These are phyloP conservation scores for Crotalus horridus DNA, from an alignment of 2,113 vertebrate species.

Conservation along the genomic window DNA sequence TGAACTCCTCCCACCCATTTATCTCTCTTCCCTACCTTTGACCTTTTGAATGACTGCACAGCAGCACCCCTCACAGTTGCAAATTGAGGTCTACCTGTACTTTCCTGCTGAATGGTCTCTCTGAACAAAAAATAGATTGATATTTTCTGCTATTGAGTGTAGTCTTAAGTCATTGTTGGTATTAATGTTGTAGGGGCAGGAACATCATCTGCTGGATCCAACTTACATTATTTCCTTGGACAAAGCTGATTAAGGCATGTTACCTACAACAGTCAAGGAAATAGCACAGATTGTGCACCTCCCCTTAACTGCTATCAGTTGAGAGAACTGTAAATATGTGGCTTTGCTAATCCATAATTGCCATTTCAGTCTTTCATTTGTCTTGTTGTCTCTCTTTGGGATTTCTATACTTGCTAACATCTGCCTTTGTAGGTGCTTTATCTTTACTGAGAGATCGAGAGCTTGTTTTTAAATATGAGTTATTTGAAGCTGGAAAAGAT, in stretches of 20 bases:
- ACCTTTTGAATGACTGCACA: neutral
- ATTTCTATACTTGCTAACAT: neutral
- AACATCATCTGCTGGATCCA: neutral
- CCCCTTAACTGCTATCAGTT: neutral
- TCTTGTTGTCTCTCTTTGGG: neutral
- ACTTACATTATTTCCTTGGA: neutral
- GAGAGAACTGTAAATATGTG: neutral
- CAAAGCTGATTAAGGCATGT: neutral
- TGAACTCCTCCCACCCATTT: neutral
- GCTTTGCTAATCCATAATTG: neutral
- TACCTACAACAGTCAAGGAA: neutral
- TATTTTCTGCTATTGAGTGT: neutral
- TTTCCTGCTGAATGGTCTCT: neutral
- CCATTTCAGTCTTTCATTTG: neutral
- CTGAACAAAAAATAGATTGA: neutral
- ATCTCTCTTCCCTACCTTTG: neutral
- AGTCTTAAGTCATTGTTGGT: neutral
- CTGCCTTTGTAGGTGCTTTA: neutral
- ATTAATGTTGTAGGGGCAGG: neutral
- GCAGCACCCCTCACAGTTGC: neutral
- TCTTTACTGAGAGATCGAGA: neutral
- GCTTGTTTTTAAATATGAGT: neutral
- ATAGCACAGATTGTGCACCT: neutral
- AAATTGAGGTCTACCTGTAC: neutral
- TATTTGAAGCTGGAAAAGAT: neutral